Conservation (phyloP, 2,797 vertebrate species). For the Oreochromis mossambicus region DNA sequence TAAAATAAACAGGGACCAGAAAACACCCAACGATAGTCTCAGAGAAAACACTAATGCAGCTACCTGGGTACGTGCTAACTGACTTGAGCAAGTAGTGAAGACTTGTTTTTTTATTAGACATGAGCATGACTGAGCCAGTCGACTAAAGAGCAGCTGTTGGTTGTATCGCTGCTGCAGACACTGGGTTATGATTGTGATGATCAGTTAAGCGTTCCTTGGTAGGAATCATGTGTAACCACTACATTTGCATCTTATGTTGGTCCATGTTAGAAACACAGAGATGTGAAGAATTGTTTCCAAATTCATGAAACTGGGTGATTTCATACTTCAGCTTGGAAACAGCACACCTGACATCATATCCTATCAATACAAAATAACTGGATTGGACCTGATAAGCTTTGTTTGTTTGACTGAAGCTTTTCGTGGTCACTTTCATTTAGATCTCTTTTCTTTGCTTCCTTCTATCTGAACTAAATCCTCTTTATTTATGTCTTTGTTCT, state of each 20-base stretch:
- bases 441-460: background rate
- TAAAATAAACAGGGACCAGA: background rate
- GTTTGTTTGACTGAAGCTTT: background rate
- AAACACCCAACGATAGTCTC: background rate
- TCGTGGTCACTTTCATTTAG: background rate
- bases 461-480: slow-evolving; percentile 23
- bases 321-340: background rate
- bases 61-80: fast-evolving
- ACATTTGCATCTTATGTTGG: background rate
- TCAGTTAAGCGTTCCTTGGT: background rate
- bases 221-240: background rate
- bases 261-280: background rate
- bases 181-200: background rate
- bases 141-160: background rate
- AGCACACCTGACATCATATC: background rate
- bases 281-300: background rate
- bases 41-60: background rate
- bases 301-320: background rate
- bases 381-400: background rate
- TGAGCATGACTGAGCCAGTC: background rate
- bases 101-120: background rate
- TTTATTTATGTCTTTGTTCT: slow-evolving; percentile 69
- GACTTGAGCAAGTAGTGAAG: background rate
- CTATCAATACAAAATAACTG: background rate
- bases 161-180: background rate